Base-by-base conservation (phyloP, 2,797 vertebrate species). In the Atherinosoma microstoma region DNA sequence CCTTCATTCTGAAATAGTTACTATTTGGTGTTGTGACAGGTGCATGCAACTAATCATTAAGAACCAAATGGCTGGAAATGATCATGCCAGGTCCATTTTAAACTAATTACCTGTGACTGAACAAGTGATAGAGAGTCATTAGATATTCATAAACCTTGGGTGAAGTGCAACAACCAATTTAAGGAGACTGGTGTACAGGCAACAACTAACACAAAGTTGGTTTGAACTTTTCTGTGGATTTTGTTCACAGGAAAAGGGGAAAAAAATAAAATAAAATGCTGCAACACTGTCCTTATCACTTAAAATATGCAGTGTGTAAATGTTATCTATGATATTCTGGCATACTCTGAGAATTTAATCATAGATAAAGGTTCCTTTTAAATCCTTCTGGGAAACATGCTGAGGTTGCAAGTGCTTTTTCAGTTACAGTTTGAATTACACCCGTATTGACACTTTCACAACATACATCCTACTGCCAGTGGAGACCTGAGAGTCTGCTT, bases 321-420 rank as follows among this genome's bases (percentile, higher is more conserved):
- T 1, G 2, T 54, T 64, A 69, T 67, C 69, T 65, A 20, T 53
- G 58, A 64, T 64, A 58, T 78, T 80, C 64, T 62, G 2, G 53
- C 30, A 51, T 36, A 58, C 66, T 62, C 71, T 56, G 51, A 47
- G 54, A 78, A 74, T 73, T 42, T 58, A 72, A 77, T 75, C 64
- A 76, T 73, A 69, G 61, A 73, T 65, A 64, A 77, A 65, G 27
- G 64, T 45, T 18, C 24, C 38, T 61, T 72, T 68, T 34, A 53
- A 78, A 78, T 66, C 69, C 64, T 57, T 54, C 18, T 3, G 12
- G 38, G 35, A 69, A 66, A 70, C 63, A 66, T 59, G 79, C 74
- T 60, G 56, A 75, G 49, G 73, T 7, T 67, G 70, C 67, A 34
- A 53, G 35, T 18, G 66, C 51, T 68, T 65, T 72, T 67, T 67